Evolutionary conservation across 2,797 vertebrate species (phyloP).

Genomic region (Oreonectes daqikongensis): DNA sequence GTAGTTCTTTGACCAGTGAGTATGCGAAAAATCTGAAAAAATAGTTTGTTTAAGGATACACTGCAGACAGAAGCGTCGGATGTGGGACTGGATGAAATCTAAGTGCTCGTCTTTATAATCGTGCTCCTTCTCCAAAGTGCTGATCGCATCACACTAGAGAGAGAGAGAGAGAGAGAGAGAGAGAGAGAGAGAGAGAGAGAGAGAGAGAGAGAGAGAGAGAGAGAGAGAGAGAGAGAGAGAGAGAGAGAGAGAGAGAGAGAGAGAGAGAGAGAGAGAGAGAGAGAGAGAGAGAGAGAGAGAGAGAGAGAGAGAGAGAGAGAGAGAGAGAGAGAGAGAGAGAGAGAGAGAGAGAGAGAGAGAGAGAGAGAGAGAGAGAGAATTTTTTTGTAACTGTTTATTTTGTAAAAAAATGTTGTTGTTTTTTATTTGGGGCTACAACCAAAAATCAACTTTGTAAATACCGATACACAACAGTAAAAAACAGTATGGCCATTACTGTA

Average conservation of each 20-base stretch:
- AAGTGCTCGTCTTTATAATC: constrained; percentile 99
- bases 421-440: background rate
- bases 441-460: background rate
- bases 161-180: constrained; percentile 7
- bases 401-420: too few species aligned
- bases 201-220: constrained; percentile 4
- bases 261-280: constrained; percentile 4
- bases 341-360: constrained; percentile 37
- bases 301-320: constrained; percentile 33
- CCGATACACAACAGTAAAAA: too few species aligned
- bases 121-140: constrained; percentile 95
- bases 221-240: constrained; percentile 37
- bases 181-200: constrained; percentile 29
- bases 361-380: background rate
- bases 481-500: too few species aligned
- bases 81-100: constrained; percentile 97
- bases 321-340: constrained; percentile 4
- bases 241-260: constrained; percentile 33
- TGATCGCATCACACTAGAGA: constrained; percentile 92
- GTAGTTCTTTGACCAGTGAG: background rate
- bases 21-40: background rate
- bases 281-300: constrained; percentile 37
- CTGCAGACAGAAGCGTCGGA: constrained; percentile 95
- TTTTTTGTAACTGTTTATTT: too few species aligned
- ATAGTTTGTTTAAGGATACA: constrained; percentile 87